Base-by-base conservation (phyloP, 2,113 vertebrate genomes). In the Actinemys pallida region DNA sequence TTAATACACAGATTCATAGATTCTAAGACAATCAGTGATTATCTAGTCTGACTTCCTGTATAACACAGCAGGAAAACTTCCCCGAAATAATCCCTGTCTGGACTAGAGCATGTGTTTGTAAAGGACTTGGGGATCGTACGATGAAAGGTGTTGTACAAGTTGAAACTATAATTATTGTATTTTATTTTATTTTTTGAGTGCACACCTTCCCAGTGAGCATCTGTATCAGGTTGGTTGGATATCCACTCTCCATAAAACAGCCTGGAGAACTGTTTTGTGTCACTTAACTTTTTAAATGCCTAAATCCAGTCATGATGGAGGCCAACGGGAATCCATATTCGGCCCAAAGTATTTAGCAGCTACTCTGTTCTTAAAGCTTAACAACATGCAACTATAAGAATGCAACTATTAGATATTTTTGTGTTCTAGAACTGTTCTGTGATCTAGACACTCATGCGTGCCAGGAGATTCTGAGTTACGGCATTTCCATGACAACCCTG, bases 401-500 rank as follows among this genome's bases (percentile, higher is more conserved):
- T 27, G 8, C 49, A 47, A 6, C 2, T n/a, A 22, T 72, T 35
- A 17, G 8, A n/a, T n/a, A n/a, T 17, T 78, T 88, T 27, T 62
- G 50, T 56, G 62, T 83, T 86, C 45, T 62, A 99, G 99, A 98
- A 6, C 97, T 99, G 89, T 99, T 99, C 97, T 97, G 98, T 0
- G 98, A 98, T 91, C 98, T 99, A 1, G 99, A 99, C 92, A 92
- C 92, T 75, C 98, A 95, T 78, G 97, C 98, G 2, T 39, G 97
- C 53, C 97, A 98, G 83, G 98, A 99, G 59, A 97, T 99, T 81
- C 96, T 98, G 92, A 99, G 98, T 97, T 99, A 99, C 0, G 99
- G 99, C 3, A 99, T 99, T 93, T 99, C 99, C 90, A 99, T 99
- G 99, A 99, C 99, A 1, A 99, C 99, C 4, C 95, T 99, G 97